Percentiles rank a stretch among this genome's conserved stretches.
Evolutionary conservation across 2,797 vertebrate genomes (phyloP).

Genomic region (Siniperca undulata): DNA sequence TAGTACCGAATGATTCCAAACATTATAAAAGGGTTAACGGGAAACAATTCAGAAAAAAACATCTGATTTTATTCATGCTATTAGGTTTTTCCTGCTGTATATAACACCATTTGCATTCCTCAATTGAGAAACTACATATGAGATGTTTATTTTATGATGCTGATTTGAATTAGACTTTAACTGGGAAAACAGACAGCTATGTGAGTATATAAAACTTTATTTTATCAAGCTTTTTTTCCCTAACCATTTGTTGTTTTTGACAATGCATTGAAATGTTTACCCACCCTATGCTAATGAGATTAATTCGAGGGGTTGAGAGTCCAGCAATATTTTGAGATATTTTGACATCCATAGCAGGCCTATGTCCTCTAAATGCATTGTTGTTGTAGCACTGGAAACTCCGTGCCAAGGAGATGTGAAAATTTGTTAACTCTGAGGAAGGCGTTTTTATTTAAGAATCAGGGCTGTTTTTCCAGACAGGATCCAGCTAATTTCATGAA

Average conservation of each 20-base stretch:
- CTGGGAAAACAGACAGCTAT: conserved; percentile 16
- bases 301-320: conserved; percentile 13
- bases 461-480: conserved; percentile 35
- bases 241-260: conserved; percentile 12
- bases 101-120: conserved; percentile 62
- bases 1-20: conserved; percentile 11
- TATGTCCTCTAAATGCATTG: conserved; percentile 8
- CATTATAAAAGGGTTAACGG: conserved; percentile 3
- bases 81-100: conserved; percentile 22
- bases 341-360: conserved; percentile 9
- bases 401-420: background rate
- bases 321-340: conserved; percentile 46
- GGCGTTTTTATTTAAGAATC: conserved; percentile 55
- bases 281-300: conserved; percentile 45
- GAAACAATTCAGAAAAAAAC: background rate
- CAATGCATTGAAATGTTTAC: conserved; percentile 16
- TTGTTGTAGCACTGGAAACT: conserved; percentile 50
- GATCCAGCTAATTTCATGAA: conserved; percentile 53
- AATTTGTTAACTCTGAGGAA: background rate
- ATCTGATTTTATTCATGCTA: conserved; percentile 5
- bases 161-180: conserved; percentile 30
- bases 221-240: conserved; percentile 33
- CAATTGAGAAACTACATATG: background rate
- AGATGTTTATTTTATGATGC: conserved; percentile 46
- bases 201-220: conserved; percentile 12